Evolutionary conservation across 2,113 vertebrate genomes (phyloP), one percentile per base, ranked within the genome.

Genomic region (Sceloporus tristichus): DNA sequence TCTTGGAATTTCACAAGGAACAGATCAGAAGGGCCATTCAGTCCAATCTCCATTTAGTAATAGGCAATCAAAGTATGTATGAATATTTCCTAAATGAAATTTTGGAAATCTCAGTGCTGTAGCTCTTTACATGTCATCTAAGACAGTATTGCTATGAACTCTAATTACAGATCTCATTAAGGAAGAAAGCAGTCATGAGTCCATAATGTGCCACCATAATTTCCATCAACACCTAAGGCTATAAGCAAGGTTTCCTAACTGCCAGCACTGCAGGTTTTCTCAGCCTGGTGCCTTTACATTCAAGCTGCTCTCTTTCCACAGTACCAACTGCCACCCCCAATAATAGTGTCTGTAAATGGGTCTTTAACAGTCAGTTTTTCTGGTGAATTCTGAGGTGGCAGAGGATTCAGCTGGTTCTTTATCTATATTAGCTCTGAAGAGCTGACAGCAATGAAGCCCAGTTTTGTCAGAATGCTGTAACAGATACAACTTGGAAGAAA

Each of bases 101-200:
- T 16, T 84, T n/a, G 16, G 0, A 2, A 68, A 84, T 82, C 54
- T 16, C 5, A 0, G 0, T 53, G 71, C 77, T 84, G 82, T 91
- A 93, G 89, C 76, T 91, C 82, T 84, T 53, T 73, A 88, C 84
- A 13, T 79, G 80, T n/a, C 0, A 1, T 59, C 65, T 85, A 91
- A 89, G 66, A 14, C 62, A 76, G n/a, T 53, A 90, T n/a, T 56
- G 80, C 66, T 90, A 89, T 54, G 82, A 87, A 92, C 89, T 90
- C 80, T 83, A 84, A 84, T 87, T 93, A 85, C 54, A 93, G 92
- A 92, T 92, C 88, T 90, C 85, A 87, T 90, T 82, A 90, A 34
- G 38, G 65, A 78, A 80, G 86, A 88, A 90, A 90, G 73, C 89
- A 74, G 82, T 68, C 14, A 77, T 53, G 13, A 79, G 74, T 81